phyloP scores from a whole-genome alignment of 2,888 invertebrate species.

The Cryptocephalus primarius region DNA sequence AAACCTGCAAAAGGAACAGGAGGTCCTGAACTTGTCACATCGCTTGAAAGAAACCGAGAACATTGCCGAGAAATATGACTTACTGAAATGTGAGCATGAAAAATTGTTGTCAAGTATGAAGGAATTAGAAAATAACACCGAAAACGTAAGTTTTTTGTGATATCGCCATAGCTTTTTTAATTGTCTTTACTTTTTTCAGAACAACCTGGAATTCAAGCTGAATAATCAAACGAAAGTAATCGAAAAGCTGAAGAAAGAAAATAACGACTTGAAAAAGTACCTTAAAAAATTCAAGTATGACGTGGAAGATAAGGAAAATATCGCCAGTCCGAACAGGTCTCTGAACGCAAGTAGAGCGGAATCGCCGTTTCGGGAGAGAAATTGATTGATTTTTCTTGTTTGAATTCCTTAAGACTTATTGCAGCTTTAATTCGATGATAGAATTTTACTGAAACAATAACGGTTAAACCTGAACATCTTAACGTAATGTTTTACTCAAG shows the following conservation, averaged over 20 bases:
- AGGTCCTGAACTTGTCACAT: slow-evolving; percentile 3
- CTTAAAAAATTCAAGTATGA: slow-evolving; percentile 29
- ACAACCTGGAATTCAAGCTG: slow-evolving; percentile 24
- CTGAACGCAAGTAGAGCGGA: slow-evolving; percentile 26
- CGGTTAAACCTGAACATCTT: too few relatives aligned
- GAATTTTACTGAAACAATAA: too few relatives aligned
- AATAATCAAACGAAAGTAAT: slow-evolving; percentile 29
- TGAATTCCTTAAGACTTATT: background rate
- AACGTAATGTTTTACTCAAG: too few relatives aligned
- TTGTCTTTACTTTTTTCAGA: slow-evolving; percentile 17
- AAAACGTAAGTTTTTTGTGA: background rate
- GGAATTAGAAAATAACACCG: too few relatives aligned
- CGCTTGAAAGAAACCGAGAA: background rate
- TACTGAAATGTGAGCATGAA: too few relatives aligned
- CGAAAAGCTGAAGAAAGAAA: slow-evolving; percentile 35
- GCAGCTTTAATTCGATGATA: too few relatives aligned
- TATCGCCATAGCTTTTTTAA: background rate
- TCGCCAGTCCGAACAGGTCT: slow-evolving; percentile 32
- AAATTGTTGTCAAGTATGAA: background rate
- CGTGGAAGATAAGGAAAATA: slow-evolving; percentile 40
- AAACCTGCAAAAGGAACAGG: slow-evolving; percentile 11
- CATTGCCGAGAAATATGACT: too few relatives aligned
- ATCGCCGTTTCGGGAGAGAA: slow-evolving; percentile 40
- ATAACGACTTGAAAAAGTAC: slow-evolving; percentile 22
- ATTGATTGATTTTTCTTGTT: slow-evolving; percentile 19